Evolutionary conservation across 2,113 vertebrate genomes (phyloP), one percentile per base, ranked within the genome.

Genomic region (Microtus oregoni): DNA sequence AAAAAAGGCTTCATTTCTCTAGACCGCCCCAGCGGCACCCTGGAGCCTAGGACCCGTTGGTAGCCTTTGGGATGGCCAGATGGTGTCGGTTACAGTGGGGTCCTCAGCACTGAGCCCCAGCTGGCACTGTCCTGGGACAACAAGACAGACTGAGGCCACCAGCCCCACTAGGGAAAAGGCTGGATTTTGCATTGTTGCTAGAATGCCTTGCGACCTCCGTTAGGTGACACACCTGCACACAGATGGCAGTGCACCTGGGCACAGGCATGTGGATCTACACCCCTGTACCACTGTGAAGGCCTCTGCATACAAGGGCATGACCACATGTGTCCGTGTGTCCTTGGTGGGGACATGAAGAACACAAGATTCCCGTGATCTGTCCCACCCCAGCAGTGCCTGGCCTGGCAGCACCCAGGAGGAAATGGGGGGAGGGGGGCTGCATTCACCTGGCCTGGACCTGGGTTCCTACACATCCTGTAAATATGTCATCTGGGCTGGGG

Each of bases 401-500:
- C 63, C 73, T 78, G 67, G 92, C 30, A 32, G 90, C 1, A 19
- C 52, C 76, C 41, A 10, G 52, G 81, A 89, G 68, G 50, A 30
- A 58, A 7, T 0, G 20, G 67, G 67, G 50, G 32, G 55, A 13
- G 0, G 17, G 65, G 65, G 76, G 65, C 68, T 50, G 61, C 65
- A 10, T 4, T 35, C 85, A 72, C 82, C 89, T 65, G 79, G 72
- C 72, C 90, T 63, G 52, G 91, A 47, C 41, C 67, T 41, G 87
- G 63, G 76, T 91, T 88, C 86, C 81, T 32, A 41, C 22, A 77
- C 89, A 97, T 95, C 94, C 89, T 97, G 95, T 97, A 97, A 61
- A 96, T 96, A 96, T 0, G 86, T 96, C 96, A 95, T 93, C 92
- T 28, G 77, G 96, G 81, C 22, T 91, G 20, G 94, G 90, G 83